phyloP scores from a whole-genome alignment of 2,113 vertebrate genomes.

The Menidia beryllina region DNA sequence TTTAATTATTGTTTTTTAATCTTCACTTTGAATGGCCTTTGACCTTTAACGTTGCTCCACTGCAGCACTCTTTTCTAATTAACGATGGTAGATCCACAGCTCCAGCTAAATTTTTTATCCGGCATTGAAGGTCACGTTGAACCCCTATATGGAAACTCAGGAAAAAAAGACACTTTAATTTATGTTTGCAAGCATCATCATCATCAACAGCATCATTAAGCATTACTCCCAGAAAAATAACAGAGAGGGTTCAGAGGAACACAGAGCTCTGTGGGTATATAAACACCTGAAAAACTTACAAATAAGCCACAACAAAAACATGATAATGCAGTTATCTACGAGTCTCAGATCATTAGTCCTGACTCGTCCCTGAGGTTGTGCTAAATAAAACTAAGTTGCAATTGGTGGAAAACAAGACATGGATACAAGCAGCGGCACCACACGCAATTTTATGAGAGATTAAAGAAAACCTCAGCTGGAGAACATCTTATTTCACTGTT shows the following conservation, averaged over 20 bases:
- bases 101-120: constrained; percentile 60
- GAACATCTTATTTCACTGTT: too few relatives aligned
- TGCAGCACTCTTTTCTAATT: constrained; percentile 56
- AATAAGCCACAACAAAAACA: constrained; percentile 51
- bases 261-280: constrained; percentile 38
- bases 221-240: constrained; percentile 35
- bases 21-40: constrained; percentile 19
- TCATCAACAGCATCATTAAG: constrained; percentile 28
- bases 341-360: not conserved
- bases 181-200: constrained; percentile 60
- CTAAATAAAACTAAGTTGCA: not conserved
- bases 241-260: constrained; percentile 20
- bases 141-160: constrained; percentile 5
- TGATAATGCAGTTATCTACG: not conserved
- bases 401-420: constrained; percentile 38
- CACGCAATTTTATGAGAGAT: too few relatives aligned
- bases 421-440: too few relatives aligned
- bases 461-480: too few relatives aligned
- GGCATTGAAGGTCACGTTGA: constrained; percentile 48
- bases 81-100: constrained; percentile 40
- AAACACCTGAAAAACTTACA: constrained; percentile 49
- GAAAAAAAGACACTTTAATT: constrained; percentile 46
- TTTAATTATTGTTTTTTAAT: constrained; percentile 19
- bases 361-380: not conserved
- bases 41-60: constrained; percentile 23